A percentile compares a stretch with the other conserved stretches of the same genome.
Conservation (phyloP, 2,888 invertebrate genomes). For the Hedya salicella region DNA sequence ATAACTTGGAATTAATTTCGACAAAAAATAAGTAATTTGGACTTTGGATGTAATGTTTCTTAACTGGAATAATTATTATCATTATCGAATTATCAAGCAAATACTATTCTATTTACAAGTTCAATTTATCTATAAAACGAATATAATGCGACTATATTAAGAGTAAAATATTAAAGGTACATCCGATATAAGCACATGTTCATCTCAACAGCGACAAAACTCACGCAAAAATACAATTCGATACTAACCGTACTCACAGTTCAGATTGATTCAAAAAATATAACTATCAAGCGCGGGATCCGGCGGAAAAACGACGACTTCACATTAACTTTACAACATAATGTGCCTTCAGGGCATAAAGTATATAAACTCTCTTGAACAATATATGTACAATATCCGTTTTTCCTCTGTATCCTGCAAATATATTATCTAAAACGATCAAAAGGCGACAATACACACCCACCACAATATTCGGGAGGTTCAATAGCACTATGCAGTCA, state of each 20-base stretch:
- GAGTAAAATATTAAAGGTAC: constrained; percentile 66
- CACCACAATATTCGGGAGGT: constrained; percentile 11
- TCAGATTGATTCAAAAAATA: constrained; percentile 30
- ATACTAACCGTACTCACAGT: constrained; percentile 32
- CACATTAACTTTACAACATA: background rate
- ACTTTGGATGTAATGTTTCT: constrained; percentile 67
- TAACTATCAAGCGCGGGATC: constrained; percentile 19
- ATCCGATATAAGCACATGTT: constrained; percentile 63
- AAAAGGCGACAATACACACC: constrained; percentile 1
- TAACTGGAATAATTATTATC: constrained; percentile 61
- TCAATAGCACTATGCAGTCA: background rate
- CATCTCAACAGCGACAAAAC: constrained; percentile 57
- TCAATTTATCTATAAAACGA: constrained; percentile 51
- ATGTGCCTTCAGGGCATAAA: constrained; percentile 1
- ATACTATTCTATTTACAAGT: constrained; percentile 64
- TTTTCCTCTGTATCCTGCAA: constrained; percentile 13
- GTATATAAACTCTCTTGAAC: background rate
- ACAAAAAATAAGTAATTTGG: constrained; percentile 67
- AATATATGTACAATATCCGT: constrained; percentile 1
- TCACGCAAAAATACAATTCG: constrained; percentile 55
- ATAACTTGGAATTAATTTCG: constrained; percentile 72
- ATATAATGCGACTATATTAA: constrained; percentile 46
- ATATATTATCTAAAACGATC: constrained; percentile 16
- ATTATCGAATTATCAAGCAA: constrained; percentile 55
- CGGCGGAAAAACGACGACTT: constrained; percentile 8